phyloP scores from a whole-genome alignment of 2,113 vertebrate genomes.

The Nansenia antarctica region DNA sequence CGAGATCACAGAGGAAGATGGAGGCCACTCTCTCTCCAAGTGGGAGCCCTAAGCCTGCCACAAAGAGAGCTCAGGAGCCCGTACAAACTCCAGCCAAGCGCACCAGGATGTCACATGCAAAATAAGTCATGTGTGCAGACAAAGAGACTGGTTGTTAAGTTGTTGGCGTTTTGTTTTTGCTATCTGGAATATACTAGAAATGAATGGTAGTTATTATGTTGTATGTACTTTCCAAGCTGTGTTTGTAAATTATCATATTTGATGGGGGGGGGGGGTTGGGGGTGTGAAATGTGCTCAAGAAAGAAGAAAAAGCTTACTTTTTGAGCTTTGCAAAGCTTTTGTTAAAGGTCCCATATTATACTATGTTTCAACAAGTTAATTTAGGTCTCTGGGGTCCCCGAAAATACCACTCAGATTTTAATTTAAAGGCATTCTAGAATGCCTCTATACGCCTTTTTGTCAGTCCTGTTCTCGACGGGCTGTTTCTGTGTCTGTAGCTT shows the following conservation, averaged over 20 bases:
- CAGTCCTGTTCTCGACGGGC: no score
- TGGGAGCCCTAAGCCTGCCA: slow-evolving; percentile 39
- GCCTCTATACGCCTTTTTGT: no score
- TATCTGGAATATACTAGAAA: slow-evolving; percentile 39
- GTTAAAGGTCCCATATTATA: no score
- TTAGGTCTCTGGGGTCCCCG: no score
- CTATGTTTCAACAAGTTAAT: no score
- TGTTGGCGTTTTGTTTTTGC: slow-evolving; percentile 5
- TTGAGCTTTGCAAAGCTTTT: slow-evolving; percentile 27
- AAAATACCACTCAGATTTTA: no score
- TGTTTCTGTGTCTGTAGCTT: no score
- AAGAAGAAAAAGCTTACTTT: no score
- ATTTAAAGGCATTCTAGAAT: no score
- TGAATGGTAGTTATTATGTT: slow-evolving; percentile 46
- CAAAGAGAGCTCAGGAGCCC: slow-evolving; percentile 56
- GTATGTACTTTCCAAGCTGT: slow-evolving; percentile 24
- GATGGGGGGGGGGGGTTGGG: not conserved
- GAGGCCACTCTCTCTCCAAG: slow-evolving; percentile 44
- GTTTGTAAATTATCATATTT: not conserved
- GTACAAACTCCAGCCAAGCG: slow-evolving; percentile 65
- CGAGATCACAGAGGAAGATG: slow-evolving; percentile 77
- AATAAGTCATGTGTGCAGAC: slow-evolving; percentile 35
- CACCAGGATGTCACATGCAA: slow-evolving; percentile 70
- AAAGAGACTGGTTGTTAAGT: slow-evolving; percentile 7
- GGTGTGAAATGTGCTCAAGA: no score